These are phyloP conservation scores for Acrocyrtus sp. DNA, from an alignment of 2,888 invertebrate species.

Conservation along the genomic window DNA sequence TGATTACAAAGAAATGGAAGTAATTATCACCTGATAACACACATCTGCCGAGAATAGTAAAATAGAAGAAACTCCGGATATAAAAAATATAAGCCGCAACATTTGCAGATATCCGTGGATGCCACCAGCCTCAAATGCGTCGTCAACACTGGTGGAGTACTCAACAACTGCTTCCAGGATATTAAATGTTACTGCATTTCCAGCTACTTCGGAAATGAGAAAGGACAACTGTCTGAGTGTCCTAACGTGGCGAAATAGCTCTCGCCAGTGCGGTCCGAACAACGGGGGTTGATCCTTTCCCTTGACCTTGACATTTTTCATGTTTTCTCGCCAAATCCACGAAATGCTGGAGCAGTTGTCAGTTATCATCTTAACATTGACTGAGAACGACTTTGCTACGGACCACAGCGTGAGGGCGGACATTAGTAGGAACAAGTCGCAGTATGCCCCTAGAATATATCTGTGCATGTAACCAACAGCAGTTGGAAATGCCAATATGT, in stretches of 20 bases:
- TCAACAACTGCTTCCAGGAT: too few relatives aligned
- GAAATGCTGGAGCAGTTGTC: too few relatives aligned
- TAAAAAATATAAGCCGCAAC: constrained; percentile 8
- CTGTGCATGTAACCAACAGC: neutral
- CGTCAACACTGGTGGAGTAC: too few relatives aligned
- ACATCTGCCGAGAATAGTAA: constrained; percentile 1
- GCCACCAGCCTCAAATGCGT: too few relatives aligned
- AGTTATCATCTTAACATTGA: neutral
- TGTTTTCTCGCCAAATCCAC: neutral
- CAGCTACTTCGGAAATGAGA: neutral
- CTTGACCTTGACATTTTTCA: too few relatives aligned
- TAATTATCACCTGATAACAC: constrained; percentile 16
- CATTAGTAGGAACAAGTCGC: constrained; percentile 6
- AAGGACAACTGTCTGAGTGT: too few relatives aligned
- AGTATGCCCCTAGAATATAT: neutral
- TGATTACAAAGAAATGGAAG: neutral
- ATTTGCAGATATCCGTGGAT: too few relatives aligned
- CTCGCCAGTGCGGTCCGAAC: too few relatives aligned
- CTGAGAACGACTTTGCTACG: neutral
- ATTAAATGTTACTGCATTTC: neutral
- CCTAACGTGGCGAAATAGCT: too few relatives aligned
- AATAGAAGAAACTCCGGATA: neutral
- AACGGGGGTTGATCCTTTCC: too few relatives aligned
- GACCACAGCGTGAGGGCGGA: constrained; percentile 3
- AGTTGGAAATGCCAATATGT: neutral